Evolutionary conservation across 92 coral and sea anemone species (phyloP).

Genomic region (Parazoanthus atlanticus): DNA sequence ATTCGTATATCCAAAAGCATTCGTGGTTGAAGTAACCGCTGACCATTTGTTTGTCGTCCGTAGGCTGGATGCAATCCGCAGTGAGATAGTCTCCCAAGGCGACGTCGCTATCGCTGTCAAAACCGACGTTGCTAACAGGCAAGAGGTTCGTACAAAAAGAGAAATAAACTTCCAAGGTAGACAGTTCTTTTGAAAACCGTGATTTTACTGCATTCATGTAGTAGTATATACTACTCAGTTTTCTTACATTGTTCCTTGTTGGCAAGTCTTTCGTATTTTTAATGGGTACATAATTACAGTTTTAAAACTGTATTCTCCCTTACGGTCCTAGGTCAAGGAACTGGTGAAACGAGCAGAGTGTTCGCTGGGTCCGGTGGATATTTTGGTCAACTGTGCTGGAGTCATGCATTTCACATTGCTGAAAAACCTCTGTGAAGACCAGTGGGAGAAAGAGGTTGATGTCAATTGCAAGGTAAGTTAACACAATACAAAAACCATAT

Average conservation of each 20-base stretch:
- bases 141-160: slow-evolving; percentile 53
- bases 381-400: slow-evolving; percentile 79
- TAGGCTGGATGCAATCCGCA: slow-evolving; percentile 61
- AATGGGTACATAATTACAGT: too few relatives aligned
- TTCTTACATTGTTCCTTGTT: too few relatives aligned
- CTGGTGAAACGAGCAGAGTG: slow-evolving; percentile 56
- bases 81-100: slow-evolving; percentile 72
- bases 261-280: too few relatives aligned
- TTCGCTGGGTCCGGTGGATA: slow-evolving; percentile 82
- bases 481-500: not conserved
- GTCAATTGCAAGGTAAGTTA: slow-evolving; percentile 76
- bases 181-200: not conserved
- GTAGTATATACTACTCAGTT: too few relatives aligned
- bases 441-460: slow-evolving; percentile 81
- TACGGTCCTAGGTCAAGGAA: slow-evolving; percentile 47
- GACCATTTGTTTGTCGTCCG: not conserved
- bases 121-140: slow-evolving; percentile 76
- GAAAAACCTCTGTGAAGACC: slow-evolving; percentile 74
- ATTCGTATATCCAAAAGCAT: too few relatives aligned
- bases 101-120: slow-evolving; percentile 73
- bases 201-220: too few relatives aligned
- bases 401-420: slow-evolving; percentile 70
- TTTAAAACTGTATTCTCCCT: too few relatives aligned
- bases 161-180: not conserved
- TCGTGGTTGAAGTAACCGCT: not conserved